Percentiles rank a stretch among this genome's conserved stretches.
Conservation (phyloP, 1,140 invertebrate species). For the Brachionus asplanchnoidis region DNA sequence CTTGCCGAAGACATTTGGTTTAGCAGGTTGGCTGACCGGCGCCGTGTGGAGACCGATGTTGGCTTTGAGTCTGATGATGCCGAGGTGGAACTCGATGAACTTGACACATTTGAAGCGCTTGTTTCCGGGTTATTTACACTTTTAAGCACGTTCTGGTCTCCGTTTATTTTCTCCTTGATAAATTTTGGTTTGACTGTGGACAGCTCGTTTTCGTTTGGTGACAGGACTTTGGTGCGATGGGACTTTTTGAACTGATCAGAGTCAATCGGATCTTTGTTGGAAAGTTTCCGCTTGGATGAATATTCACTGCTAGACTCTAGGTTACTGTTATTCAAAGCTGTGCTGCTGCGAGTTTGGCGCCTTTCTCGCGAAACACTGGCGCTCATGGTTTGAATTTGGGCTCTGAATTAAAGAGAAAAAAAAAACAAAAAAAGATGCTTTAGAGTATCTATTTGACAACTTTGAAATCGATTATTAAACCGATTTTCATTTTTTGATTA, state of each 20-base stretch:
- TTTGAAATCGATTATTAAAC: slow-evolving; percentile 37
- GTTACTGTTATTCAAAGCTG: slow-evolving; percentile 14
- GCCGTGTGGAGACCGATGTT: neutral
- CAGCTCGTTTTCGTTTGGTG: neutral
- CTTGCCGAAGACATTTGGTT: neutral
- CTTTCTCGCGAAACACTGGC: slow-evolving; percentile 4
- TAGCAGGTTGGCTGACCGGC: neutral
- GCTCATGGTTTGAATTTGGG: neutral
- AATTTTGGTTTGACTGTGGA: neutral
- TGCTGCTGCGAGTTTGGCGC: slow-evolving; percentile 23
- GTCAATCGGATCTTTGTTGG: neutral
- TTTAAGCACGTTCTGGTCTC: neutral
- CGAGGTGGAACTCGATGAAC: neutral
- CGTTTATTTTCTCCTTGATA: neutral
- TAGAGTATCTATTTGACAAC: neutral
- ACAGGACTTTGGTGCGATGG: neutral
- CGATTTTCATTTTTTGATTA: slow-evolving; percentile 11
- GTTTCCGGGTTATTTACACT: neutral
- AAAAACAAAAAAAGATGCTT: neutral
- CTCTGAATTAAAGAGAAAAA: neutral
- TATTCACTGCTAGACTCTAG: neutral
- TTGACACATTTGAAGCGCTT: neutral
- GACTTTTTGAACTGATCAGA: neutral
- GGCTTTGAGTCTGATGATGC: neutral
- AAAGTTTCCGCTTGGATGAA: neutral